A percentile compares a stretch with the other conserved stretches of the same genome.
Conservation (phyloP, 1,140 invertebrate species). For the Brachionus calyciflorus region DNA sequence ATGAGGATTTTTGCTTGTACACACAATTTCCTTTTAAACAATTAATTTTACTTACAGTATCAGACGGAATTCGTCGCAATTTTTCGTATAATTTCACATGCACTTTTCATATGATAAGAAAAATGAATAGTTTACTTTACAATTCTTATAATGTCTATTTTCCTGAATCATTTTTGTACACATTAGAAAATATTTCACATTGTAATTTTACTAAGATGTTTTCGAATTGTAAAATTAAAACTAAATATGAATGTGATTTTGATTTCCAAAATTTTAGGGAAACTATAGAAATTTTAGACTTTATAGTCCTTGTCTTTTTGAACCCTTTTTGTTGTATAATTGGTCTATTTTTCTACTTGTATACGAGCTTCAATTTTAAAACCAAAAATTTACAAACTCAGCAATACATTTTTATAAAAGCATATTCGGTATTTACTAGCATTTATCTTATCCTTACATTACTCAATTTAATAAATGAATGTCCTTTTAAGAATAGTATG, state of each 20-base stretch:
- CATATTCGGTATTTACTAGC: not conserved
- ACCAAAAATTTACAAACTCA: not conserved
- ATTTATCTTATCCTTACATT: conserved; percentile 1
- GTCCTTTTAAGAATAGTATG: not conserved
- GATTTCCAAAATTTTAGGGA: not conserved
- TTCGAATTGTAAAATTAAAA: not conserved
- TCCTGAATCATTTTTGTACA: not conserved
- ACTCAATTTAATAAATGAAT: not conserved
- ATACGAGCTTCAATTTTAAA: not conserved
- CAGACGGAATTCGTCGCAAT: not conserved
- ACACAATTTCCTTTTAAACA: not conserved
- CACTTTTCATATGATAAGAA: not conserved
- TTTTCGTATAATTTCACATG: not conserved
- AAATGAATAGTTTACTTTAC: not conserved
- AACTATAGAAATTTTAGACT: not conserved
- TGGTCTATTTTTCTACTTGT: not conserved
- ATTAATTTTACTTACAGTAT: not conserved
- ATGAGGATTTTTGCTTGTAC: conserved; percentile 30
- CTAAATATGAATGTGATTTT: not conserved
- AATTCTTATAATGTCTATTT: not conserved
- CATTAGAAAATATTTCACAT: not conserved
- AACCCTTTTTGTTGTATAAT: not conserved
- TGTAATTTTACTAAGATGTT: not conserved
- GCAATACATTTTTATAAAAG: not conserved
- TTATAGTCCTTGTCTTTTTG: not conserved